Evolutionary conservation across 2,797 vertebrate genomes (phyloP), one percentile per base, ranked within the genome.

Genomic region (Meriones psammophilus): DNA sequence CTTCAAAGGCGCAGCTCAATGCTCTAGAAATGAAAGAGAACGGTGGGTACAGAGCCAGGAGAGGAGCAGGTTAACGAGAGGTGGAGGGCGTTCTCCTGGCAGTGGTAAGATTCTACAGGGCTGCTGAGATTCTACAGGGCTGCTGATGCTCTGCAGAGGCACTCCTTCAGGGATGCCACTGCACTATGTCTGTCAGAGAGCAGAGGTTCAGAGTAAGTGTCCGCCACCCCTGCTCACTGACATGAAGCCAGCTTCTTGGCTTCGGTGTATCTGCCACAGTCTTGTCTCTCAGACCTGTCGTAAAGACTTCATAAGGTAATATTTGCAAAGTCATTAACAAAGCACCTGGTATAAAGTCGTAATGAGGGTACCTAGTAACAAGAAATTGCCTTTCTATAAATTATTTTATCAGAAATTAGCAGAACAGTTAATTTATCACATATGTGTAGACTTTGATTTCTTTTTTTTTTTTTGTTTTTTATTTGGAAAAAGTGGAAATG

Each of bases 301-400:
- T 92, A 77, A 92, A 88, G 80, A 69, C 13, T 28, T 80, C 78
- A 77, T 54, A 66, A 56, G 36, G 69, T 17, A 68, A 88, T 28
- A 50, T 91, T 91, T 84, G 36, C 66, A 64, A 54, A 39, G 36
- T 58, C 58, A 73, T 88, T 60, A 88, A 8, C n/a, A 20, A 58
- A 68, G n/a, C 39, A 1, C 54, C 56, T 39, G n/a, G 76, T 69
- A 30, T 66, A n/a, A 92, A 83, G 66, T 36, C 89, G 89, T 64
- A 92, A 60, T 42, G 33, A 91, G 93, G n/a, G 54, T 50, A 13
- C 2, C 36, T 64, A 87, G 76, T 89, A 56, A 74, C 28, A 18
- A 73, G 66, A 74, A 86, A 85, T 96, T 58, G 39, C 77, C 86
- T 92, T 79, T 84, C 71, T 28, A 6, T 22, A 20, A 95, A 89